Base-by-base conservation (phyloP, 1,140 invertebrate genomes). In the Ips typographus region DNA sequence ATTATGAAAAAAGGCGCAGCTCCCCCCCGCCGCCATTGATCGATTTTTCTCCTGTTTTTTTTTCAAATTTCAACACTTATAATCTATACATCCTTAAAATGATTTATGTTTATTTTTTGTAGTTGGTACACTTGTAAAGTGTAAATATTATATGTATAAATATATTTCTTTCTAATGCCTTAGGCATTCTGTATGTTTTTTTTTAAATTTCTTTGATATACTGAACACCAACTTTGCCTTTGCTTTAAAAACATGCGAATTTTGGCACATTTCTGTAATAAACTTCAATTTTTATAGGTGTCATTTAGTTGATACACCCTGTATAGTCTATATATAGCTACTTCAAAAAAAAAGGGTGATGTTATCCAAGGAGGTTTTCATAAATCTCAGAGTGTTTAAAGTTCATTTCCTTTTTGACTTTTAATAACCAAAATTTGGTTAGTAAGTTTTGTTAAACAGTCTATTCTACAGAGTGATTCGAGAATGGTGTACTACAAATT, bases 91-190 rank as follows among this genome's bases (percentile, higher is more conserved):
- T 73, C 69, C 74, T 72, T 76, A 74, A 74, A 71, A 68, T 72
- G 65, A 68, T 74, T 73, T 71, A 22, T 61, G 37, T 43, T 64
- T 22, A 22, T 65, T 5, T 58, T 68, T 72, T 72, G 70, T 75
- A 77, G 73, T 77, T 62, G 22, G 61, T 73, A 71, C 77, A 79
- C 77, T 78, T 78, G 58, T 77, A 75, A 78, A 78, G 77, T 78
- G 77, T 68, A 75, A 71, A 66, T 73, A 72, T 64, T 66, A 57
- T 70, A 47, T 63, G 22, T 70, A 71, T 71, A 72, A 64, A 60
- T 71, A 64, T 65, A 65, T 65, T 66, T 58, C 36, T 64, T 40
- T 59, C 8, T 68, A 67, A 78, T 78, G 77, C 75, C 77, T 58
- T 77, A 73, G 77, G 74, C 77, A 78, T 78, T 22, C 22, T 22